A percentile compares a stretch with the other conserved stretches of the same genome.
phyloP scores from a whole-genome alignment of 1,140 invertebrate genomes.

The Physella acuta region DNA sequence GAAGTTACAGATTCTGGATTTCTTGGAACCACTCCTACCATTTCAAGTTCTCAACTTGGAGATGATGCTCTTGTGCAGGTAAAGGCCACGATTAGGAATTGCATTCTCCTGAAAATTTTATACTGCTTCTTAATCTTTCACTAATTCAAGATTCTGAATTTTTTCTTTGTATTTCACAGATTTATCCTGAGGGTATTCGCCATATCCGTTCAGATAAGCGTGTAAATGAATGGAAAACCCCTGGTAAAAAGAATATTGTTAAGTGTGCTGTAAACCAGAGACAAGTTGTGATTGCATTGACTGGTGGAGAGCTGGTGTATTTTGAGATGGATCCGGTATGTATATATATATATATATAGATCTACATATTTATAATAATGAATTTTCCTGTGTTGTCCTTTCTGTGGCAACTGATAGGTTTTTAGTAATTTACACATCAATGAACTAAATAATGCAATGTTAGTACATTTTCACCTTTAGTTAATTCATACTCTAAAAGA shows the following conservation, averaged over 20 bases:
- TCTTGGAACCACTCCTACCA: conserved; percentile 94
- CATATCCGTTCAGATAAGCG: conserved; percentile 96
- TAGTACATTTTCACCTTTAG: too few relatives aligned
- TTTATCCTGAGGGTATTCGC: conserved; percentile 96
- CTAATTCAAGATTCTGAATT: not conserved
- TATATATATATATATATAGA: conserved; percentile 31
- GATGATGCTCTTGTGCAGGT: conserved; percentile 97
- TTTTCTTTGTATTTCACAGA: conserved; percentile 39
- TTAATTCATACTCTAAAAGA: too few relatives aligned
- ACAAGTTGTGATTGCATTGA: conserved; percentile 92
- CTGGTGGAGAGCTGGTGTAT: conserved; percentile 96
- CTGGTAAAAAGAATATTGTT: conserved; percentile 93
- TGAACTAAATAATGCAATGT: too few relatives aligned
- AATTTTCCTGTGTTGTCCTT: not conserved
- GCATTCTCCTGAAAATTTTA: not conserved
- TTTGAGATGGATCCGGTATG: conserved; percentile 99
- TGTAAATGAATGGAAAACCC: conserved; percentile 99
- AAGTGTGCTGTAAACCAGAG: conserved; percentile 98
- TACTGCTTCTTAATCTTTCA: not conserved
- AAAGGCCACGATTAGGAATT: conserved; percentile 7
- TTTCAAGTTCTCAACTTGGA: conserved; percentile 94
- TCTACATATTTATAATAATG: not conserved
- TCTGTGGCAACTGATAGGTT: not conserved
- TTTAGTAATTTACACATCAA: not conserved
- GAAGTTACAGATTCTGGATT: conserved; percentile 99